These are phyloP conservation scores for Cacoxenus indagator DNA, from an alignment of 2,888 invertebrate genomes.

Conservation along the genomic window DNA sequence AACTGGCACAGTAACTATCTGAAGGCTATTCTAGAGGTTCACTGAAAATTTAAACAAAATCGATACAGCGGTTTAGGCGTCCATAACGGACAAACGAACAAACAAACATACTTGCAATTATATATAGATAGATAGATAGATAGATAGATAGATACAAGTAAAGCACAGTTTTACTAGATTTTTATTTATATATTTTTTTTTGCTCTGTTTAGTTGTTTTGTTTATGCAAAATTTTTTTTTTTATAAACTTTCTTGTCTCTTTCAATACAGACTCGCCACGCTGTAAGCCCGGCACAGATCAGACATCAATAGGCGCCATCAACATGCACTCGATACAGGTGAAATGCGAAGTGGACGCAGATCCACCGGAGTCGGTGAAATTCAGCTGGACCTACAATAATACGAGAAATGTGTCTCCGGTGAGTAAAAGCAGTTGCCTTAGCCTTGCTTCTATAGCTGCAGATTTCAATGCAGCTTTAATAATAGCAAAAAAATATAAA, in stretches of 20 bases:
- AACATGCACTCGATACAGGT: slow-evolving; percentile 81
- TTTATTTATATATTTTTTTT: background rate
- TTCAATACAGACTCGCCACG: slow-evolving; percentile 79
- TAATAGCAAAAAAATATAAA: too few relatives aligned
- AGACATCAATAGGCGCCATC: slow-evolving; percentile 80
- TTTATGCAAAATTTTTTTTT: slow-evolving; percentile 24
- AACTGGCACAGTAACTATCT: too few relatives aligned
- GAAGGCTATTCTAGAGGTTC: too few relatives aligned
- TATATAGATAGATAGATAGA: too few relatives aligned
- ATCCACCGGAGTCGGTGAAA: slow-evolving; percentile 78
- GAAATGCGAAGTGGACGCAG: slow-evolving; percentile 86
- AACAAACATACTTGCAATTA: too few relatives aligned
- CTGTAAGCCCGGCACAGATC: slow-evolving; percentile 80
- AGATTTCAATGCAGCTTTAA: too few relatives aligned
- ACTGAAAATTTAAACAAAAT: too few relatives aligned
- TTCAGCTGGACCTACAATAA: slow-evolving; percentile 91
- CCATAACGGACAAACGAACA: too few relatives aligned
- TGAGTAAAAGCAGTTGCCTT: slow-evolving; percentile 65
- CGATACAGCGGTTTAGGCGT: too few relatives aligned
- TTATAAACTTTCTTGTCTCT: slow-evolving; percentile 8
- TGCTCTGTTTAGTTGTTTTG: slow-evolving; percentile 25
- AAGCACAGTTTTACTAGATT: too few relatives aligned
- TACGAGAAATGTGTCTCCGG: slow-evolving; percentile 81
- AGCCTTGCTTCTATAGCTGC: too few relatives aligned
- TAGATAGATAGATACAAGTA: too few relatives aligned